A percentile compares a stretch with the other conserved stretches of the same genome.
Evolutionary conservation across 2,113 vertebrate genomes (phyloP).

Genomic region (Todiramphus chloris): DNA sequence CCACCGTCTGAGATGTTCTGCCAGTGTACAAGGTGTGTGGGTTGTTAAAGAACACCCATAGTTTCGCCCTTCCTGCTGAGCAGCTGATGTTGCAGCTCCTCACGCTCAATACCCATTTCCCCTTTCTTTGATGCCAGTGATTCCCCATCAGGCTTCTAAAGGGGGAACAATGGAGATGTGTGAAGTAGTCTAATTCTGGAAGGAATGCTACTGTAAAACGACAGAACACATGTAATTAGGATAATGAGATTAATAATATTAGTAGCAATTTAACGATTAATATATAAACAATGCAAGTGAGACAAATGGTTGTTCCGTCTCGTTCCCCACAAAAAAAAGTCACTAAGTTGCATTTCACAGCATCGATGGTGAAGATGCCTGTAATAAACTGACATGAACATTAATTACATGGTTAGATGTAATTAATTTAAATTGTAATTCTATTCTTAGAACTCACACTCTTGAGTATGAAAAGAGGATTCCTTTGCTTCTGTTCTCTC

Average conservation of each 20-base stretch:
- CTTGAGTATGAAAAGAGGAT: neutral
- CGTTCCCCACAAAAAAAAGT: neutral
- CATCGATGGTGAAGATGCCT: neutral
- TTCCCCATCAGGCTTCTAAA: constrained; percentile 22
- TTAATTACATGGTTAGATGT: constrained; percentile 42
- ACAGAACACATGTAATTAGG: constrained; percentile 34
- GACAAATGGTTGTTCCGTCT: constrained; percentile 38
- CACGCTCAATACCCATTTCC: neutral
- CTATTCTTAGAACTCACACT: neutral
- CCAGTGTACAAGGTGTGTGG: neutral
- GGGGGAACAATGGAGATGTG: constrained; percentile 14
- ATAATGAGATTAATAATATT: constrained; percentile 48
- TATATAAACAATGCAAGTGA: constrained; percentile 44
- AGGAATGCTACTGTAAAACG: constrained; percentile 27
- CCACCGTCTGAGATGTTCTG: neutral
- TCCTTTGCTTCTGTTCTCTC: neutral
- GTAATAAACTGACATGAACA: neutral
- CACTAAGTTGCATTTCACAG: constrained; percentile 37
- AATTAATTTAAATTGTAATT: constrained; percentile 42
- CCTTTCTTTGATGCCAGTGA: neutral
- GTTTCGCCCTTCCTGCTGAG: neutral
- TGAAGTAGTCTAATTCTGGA: constrained; percentile 23
- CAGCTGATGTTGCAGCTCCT: neutral
- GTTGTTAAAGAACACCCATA: neutral
- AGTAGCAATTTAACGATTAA: constrained; percentile 1